Conservation (phyloP, 2,797 vertebrate genomes). For the Poecilia velifera region DNA sequence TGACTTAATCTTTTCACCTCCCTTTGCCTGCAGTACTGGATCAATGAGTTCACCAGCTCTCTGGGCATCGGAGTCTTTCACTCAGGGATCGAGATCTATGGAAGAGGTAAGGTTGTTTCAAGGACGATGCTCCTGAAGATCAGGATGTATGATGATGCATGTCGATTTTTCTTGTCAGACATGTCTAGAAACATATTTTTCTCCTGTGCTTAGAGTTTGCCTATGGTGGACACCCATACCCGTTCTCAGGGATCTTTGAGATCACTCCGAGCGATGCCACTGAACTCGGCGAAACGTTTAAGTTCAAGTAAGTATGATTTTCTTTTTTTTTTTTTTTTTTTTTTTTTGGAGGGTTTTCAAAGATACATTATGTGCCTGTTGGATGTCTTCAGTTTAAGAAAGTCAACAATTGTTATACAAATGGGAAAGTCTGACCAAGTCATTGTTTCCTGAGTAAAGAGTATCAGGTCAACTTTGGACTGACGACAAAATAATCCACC, state of each 20-base stretch:
- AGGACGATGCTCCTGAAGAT: background rate
- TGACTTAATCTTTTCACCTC: slow-evolving; percentile 3
- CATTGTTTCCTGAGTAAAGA: background rate
- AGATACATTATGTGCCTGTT: background rate
- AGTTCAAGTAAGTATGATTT: slow-evolving; percentile 92
- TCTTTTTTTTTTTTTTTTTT: no score
- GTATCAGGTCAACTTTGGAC: background rate
- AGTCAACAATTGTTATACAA: background rate
- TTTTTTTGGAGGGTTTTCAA: background rate
- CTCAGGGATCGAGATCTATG: slow-evolving; percentile 98
- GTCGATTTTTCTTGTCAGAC: background rate
- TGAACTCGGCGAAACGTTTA: slow-evolving; percentile 98
- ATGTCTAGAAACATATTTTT: background rate
- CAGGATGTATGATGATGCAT: background rate
- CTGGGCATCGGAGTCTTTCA: slow-evolving; percentile 99
- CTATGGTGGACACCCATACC: slow-evolving; percentile 98
- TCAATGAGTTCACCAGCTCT: slow-evolving; percentile 98
- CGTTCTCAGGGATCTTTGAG: slow-evolving; percentile 99
- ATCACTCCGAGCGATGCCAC: slow-evolving; percentile 96
- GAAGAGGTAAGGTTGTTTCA: slow-evolving; percentile 87
- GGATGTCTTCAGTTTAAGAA: background rate
- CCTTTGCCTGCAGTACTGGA: slow-evolving; percentile 89
- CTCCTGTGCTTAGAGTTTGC: slow-evolving; percentile 88
- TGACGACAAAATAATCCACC: background rate
- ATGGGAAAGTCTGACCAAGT: background rate